A percentile compares a stretch with the other conserved stretches of the same genome.
Conservation (phyloP, 2,113 vertebrate genomes). For the Forbesichthys agassizii region DNA sequence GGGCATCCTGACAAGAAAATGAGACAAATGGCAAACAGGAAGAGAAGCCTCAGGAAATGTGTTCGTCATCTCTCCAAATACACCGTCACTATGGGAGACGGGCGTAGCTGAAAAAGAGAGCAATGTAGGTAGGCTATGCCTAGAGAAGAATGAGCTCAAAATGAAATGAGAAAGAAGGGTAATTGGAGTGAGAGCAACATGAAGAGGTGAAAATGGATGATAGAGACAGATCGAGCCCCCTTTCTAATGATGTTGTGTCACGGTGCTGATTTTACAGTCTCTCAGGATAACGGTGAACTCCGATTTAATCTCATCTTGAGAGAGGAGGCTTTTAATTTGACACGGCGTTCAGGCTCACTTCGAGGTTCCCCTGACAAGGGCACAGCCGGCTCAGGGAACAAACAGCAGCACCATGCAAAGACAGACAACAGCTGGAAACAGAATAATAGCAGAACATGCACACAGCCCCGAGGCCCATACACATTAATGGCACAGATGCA, state of each 20-base stretch:
- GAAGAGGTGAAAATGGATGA: too few relatives aligned
- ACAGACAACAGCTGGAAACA: slow-evolving; percentile 1
- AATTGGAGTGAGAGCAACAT: too few relatives aligned
- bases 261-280: slow-evolving; percentile 1
- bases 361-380: slow-evolving; percentile 7
- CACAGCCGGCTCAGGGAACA: slow-evolving; percentile 13
- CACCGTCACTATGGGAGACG: slow-evolving; percentile 24
- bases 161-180: too few relatives aligned
- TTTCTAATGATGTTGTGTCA: too few relatives aligned
- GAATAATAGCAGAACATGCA: not conserved
- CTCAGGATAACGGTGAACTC: slow-evolving; percentile 25
- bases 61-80: slow-evolving; percentile 11
- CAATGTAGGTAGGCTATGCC: too few relatives aligned
- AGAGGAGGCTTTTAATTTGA: slow-evolving; percentile 16
- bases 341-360: not conserved
- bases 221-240: not conserved
- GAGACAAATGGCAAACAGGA: slow-evolving; percentile 9
- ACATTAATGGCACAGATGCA: too few relatives aligned
- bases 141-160: not conserved
- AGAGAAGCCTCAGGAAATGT: slow-evolving; percentile 39
- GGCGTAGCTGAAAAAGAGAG: not conserved
- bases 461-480: too few relatives aligned
- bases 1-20: not conserved
- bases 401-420: not conserved
- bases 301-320: slow-evolving; percentile 12